Evolutionary conservation across 2,888 invertebrate species (phyloP).

Genomic region (Nomada hirtipes): DNA sequence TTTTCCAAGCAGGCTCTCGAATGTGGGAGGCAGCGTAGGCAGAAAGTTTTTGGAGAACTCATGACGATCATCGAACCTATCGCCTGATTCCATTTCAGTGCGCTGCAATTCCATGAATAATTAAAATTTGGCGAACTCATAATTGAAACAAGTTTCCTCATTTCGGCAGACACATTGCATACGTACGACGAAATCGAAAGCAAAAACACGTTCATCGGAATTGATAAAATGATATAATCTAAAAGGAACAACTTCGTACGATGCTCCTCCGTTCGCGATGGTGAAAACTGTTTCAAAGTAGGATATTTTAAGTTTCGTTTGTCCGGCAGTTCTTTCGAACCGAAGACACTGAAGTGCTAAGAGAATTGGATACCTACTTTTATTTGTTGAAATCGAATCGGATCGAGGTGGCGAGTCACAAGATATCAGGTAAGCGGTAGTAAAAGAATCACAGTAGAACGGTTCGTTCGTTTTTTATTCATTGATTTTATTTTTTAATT

Average conservation of each 20-base stretch:
- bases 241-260: neutral
- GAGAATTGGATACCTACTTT: neutral
- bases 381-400: neutral
- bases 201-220: neutral
- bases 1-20: slow-evolving; percentile 61
- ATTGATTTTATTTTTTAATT: slow-evolving; percentile 81
- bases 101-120: slow-evolving; percentile 34
- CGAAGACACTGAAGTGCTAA: neutral
- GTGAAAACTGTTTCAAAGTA: neutral
- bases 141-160: slow-evolving; percentile 2
- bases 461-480: slow-evolving; percentile 78
- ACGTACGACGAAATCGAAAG: neutral
- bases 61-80: slow-evolving; percentile 1
- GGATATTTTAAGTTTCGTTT: slow-evolving; percentile 15
- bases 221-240: neutral
- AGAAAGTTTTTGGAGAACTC: slow-evolving; percentile 30
- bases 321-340: slow-evolving; percentile 11
- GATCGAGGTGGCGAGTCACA: slow-evolving; percentile 1
- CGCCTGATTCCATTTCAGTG: neutral
- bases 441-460: slow-evolving; percentile 54
- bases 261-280: neutral
- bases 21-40: slow-evolving; percentile 65
- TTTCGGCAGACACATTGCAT: neutral
- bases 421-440: slow-evolving; percentile 14
- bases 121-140: slow-evolving; percentile 2